Evolutionary conservation across 2,888 invertebrate genomes (phyloP).

Genomic region (Boloria euphrosyne): DNA sequence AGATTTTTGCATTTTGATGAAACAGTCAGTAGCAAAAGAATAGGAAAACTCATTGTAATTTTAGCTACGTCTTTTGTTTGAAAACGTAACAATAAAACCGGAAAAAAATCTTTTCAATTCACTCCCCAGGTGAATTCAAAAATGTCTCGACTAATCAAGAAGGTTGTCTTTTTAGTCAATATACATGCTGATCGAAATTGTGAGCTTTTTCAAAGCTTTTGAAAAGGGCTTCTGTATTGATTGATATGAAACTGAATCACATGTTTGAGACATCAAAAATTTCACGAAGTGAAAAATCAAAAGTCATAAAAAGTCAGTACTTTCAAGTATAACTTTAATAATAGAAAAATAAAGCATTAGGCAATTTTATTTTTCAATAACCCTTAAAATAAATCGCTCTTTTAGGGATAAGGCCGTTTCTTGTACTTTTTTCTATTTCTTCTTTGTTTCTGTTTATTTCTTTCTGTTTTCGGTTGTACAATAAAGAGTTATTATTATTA

Average conservation of each 20-base stretch:
- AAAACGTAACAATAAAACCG: not conserved
- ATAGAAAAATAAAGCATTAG: not conserved
- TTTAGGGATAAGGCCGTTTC: no score
- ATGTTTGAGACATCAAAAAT: not conserved
- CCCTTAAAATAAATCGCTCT: no score
- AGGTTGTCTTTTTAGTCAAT: conserved; percentile 6
- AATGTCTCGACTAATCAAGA: conserved; percentile 17
- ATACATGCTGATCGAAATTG: not conserved
- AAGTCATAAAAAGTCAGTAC: no score
- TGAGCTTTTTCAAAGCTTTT: conserved; percentile 8
- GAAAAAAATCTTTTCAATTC: conserved; percentile 14
- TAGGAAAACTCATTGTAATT: no score
- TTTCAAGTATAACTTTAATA: not conserved
- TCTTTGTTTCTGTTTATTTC: no score
- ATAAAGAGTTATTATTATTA: no score
- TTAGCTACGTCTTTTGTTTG: not conserved
- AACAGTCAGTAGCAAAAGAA: no score
- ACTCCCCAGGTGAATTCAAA: conserved; percentile 4
- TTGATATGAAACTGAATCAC: not conserved
- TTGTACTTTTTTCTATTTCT: no score
- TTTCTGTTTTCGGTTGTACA: no score
- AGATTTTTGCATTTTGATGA: no score
- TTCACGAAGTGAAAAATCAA: not conserved
- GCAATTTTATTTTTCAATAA: not conserved
- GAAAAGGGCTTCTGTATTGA: conserved; percentile 3